phyloP scores from a whole-genome alignment of 2,113 vertebrate genomes.

The Taxidea taxus region DNA sequence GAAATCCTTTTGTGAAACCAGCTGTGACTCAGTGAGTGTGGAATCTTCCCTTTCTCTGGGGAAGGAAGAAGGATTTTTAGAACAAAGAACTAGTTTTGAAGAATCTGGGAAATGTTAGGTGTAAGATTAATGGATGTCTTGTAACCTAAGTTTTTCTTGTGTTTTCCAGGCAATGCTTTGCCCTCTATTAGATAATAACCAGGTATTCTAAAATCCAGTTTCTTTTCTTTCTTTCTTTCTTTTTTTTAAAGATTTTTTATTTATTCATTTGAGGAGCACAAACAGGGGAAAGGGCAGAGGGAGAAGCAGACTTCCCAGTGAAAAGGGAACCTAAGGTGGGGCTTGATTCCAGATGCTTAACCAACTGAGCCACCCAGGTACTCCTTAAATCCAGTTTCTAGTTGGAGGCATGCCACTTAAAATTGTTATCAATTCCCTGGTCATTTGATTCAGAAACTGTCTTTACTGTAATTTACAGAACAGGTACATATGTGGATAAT shows the following conservation, averaged over 20 bases:
- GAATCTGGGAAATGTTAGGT: not conserved
- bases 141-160: not conserved
- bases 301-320: too few relatives aligned
- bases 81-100: not conserved
- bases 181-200: not conserved
- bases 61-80: not conserved
- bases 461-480: not conserved
- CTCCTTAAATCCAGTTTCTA: not conserved
- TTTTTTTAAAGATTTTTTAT: too few relatives aligned
- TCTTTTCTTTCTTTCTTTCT: not conserved
- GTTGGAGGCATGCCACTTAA: not conserved
- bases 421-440: not conserved
- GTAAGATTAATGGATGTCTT: not conserved
- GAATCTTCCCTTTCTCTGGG: not conserved
- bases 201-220: not conserved
- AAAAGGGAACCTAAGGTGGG: too few relatives aligned
- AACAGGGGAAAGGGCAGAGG: too few relatives aligned
- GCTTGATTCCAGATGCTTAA: too few relatives aligned
- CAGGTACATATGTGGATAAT: not conserved
- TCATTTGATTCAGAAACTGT: not conserved
- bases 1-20: not conserved
- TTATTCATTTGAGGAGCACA: too few relatives aligned
- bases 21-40: not conserved
- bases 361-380: too few relatives aligned
- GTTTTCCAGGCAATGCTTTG: not conserved